Conservation (phyloP, 2,888 invertebrate genomes). For the Tridacna crocea region DNA sequence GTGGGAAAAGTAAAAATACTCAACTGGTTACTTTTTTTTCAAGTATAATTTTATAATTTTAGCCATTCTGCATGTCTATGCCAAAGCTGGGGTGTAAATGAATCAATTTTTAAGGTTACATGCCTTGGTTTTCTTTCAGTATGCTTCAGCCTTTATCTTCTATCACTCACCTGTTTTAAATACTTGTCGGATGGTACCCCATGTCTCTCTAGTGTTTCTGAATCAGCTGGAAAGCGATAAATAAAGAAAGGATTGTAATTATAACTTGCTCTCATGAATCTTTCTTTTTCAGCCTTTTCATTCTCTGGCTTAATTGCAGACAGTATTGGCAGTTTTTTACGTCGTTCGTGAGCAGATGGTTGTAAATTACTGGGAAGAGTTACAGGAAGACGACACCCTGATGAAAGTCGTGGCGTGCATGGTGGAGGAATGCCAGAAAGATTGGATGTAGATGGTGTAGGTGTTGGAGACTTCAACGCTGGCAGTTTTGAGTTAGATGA, state of each 20-base stretch:
- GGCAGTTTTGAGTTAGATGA: conserved; percentile 53
- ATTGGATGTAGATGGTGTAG: conserved; percentile 31
- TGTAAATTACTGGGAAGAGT: conserved; percentile 55
- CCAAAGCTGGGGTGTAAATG: too few relatives aligned
- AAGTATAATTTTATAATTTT: too few relatives aligned
- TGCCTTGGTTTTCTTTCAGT: too few relatives aligned
- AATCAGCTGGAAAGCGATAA: conserved; percentile 73
- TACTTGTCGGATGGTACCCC: conserved; percentile 75
- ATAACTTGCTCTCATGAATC: conserved; percentile 77
- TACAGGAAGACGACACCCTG: conserved; percentile 50
- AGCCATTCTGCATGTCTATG: too few relatives aligned
- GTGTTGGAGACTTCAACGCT: conserved; percentile 45
- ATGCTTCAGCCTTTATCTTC: too few relatives aligned
- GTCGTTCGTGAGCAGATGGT: conserved; percentile 65
- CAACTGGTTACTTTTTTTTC: too few relatives aligned
- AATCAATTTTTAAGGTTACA: too few relatives aligned
- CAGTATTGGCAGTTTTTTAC: conserved; percentile 74
- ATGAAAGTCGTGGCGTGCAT: conserved; percentile 44
- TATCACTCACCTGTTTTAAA: conserved; percentile 69
- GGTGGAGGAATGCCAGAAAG: conserved; percentile 24
- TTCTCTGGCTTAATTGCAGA: conserved; percentile 79
- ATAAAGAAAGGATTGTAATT: conserved; percentile 80
- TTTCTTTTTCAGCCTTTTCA: conserved; percentile 78
- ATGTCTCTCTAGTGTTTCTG: conserved; percentile 69
- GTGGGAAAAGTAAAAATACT: too few relatives aligned